A percentile compares a stretch with the other conserved stretches of the same genome.
These are phyloP conservation scores for Polia nebulosa DNA, from an alignment of 2,888 invertebrate species.

Conservation along the genomic window DNA sequence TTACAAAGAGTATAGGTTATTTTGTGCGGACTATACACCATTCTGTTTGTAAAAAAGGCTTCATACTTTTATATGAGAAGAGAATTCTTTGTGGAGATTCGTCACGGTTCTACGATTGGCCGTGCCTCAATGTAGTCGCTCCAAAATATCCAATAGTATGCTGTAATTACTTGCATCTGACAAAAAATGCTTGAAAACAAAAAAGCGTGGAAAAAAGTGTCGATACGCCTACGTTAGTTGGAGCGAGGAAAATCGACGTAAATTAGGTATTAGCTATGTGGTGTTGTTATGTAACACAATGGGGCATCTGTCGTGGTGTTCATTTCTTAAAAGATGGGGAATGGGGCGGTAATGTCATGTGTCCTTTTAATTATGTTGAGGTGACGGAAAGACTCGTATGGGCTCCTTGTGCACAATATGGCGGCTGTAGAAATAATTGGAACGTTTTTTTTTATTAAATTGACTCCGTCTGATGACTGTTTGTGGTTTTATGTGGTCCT, in stretches of 20 bases:
- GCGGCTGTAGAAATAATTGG: conserved; percentile 37
- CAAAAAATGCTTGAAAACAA: conserved; percentile 75
- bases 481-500: conserved; percentile 19
- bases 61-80: conserved; percentile 74
- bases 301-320: conserved; percentile 56
- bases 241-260: conserved; percentile 84
- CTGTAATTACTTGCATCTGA: conserved; percentile 80
- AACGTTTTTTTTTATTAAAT: conserved; percentile 11
- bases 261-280: conserved; percentile 78
- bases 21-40: conserved; percentile 69
- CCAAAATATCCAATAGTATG: conserved; percentile 79
- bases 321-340: conserved; percentile 38
- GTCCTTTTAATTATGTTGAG: conserved; percentile 33
- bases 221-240: conserved; percentile 69
- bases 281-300: conserved; percentile 68
- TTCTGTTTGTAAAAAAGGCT: conserved; percentile 75
- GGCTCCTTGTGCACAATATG: conserved; percentile 23
- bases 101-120: conserved; percentile 72
- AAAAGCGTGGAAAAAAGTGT: conserved; percentile 65
- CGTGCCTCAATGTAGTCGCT: conserved; percentile 53
- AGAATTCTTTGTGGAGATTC: conserved; percentile 79
- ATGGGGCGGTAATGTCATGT: conserved; percentile 21
- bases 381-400: neutral
- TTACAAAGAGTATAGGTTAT: conserved; percentile 81
- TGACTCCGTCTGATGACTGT: neutral